Evolutionary conservation across 2,113 vertebrate genomes (phyloP).

Genomic region (Ictidomys tridecemlineatus): DNA sequence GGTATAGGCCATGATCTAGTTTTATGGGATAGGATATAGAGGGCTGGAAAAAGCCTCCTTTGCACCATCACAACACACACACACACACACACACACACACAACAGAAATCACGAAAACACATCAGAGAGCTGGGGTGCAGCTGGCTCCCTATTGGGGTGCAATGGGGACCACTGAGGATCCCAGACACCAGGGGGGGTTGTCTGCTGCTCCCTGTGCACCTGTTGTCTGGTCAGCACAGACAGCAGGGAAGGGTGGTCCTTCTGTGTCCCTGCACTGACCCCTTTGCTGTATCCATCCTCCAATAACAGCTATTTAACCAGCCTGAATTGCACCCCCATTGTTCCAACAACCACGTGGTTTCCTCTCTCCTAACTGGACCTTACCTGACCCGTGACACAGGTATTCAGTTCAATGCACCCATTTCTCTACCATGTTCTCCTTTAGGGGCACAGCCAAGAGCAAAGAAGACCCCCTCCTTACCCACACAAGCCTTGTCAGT

Average conservation of each 20-base stretch:
- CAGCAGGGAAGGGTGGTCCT: background rate
- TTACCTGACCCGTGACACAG: no score
- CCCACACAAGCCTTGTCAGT: accelerated
- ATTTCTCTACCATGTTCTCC: accelerated
- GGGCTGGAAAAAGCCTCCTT: background rate
- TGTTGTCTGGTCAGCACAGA: background rate
- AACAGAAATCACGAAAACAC: accelerated
- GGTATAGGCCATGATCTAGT: background rate
- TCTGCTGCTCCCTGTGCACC: no score
- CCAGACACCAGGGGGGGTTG: background rate
- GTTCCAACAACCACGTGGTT: background rate
- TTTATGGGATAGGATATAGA: background rate
- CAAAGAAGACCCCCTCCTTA: accelerated
- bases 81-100: background rate
- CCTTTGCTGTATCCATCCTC: no score
- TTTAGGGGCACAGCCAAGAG: background rate
- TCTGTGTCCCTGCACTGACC: background rate
- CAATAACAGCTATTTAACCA: no score
- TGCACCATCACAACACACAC: background rate
- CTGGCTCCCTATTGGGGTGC: background rate
- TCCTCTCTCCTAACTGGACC: background rate
- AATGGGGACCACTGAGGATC: background rate
- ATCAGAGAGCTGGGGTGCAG: background rate
- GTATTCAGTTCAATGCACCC: accelerated
- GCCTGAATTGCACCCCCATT: background rate